Evolutionary conservation across 2,888 invertebrate species (phyloP).

Genomic region (Prosapia bicincta): DNA sequence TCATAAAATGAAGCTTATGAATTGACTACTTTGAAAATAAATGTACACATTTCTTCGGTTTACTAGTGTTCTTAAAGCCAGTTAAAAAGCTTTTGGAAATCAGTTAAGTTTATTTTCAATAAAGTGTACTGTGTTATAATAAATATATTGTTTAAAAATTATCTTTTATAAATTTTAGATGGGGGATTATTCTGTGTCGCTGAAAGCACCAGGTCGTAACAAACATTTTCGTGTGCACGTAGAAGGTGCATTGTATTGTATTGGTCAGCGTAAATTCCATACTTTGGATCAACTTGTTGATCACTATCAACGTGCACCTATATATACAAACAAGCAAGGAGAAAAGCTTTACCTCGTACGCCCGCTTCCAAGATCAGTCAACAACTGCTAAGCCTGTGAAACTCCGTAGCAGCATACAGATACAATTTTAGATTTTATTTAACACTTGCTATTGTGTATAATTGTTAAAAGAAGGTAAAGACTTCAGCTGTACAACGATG

Average conservation of each 20-base stretch:
- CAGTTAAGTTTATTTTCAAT: too few species aligned
- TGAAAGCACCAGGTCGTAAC: slow-evolving; percentile 96
- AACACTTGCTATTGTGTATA: background rate
- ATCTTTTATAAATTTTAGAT: slow-evolving; percentile 71
- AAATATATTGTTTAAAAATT: slow-evolving; percentile 25
- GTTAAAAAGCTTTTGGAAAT: too few species aligned
- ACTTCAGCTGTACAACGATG: background rate
- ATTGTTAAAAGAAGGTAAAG: background rate
- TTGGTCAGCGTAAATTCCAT: slow-evolving; percentile 97
- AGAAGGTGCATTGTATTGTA: slow-evolving; percentile 88
- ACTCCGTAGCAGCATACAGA: background rate
- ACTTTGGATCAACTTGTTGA: slow-evolving; percentile 94
- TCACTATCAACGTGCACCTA: slow-evolving; percentile 98
- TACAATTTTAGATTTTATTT: background rate
- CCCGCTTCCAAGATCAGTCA: slow-evolving; percentile 69
- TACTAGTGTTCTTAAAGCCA: too few species aligned
- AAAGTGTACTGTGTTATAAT: background rate
- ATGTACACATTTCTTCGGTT: too few species aligned
- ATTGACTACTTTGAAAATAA: too few species aligned
- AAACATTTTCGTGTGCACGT: slow-evolving; percentile 99
- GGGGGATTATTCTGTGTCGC: slow-evolving; percentile 96
- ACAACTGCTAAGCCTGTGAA: slow-evolving; percentile 25
- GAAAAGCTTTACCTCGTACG: slow-evolving; percentile 97
- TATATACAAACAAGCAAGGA: slow-evolving; percentile 96
- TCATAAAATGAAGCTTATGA: too few species aligned